A percentile compares a stretch with the other conserved stretches of the same genome.
These are phyloP conservation scores for Conger conger DNA, from an alignment of 2,113 vertebrate species.

Conservation along the genomic window DNA sequence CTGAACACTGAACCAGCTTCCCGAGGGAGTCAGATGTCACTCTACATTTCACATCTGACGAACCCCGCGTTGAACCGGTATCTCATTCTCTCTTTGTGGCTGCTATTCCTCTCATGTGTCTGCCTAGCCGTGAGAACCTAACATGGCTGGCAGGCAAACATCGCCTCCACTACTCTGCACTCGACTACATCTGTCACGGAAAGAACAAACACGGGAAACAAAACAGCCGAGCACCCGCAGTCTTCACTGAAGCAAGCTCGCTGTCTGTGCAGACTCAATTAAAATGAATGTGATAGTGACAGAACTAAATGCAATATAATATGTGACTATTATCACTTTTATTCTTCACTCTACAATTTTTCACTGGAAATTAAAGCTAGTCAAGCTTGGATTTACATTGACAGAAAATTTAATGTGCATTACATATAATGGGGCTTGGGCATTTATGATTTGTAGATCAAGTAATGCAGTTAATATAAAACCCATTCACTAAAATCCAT, in stretches of 20 bases:
- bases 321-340: background rate
- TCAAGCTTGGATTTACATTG: background rate
- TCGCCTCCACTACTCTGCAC: background rate
- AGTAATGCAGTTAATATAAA: background rate
- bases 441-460: background rate
- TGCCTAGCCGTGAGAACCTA: background rate
- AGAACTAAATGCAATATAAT: background rate
- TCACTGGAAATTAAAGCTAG: background rate
- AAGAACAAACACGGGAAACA: background rate
- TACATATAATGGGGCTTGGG: background rate
- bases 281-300: background rate
- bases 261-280: background rate
- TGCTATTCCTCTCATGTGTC: background rate
- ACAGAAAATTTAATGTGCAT: background rate
- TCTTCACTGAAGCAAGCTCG: background rate
- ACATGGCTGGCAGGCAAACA: background rate
- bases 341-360: background rate
- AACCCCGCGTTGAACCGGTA: background rate
- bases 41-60: conserved; percentile 17
- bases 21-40: background rate
- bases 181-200: background rate
- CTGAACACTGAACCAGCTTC: conserved; percentile 14
- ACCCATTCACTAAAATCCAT: background rate
- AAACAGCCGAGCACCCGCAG: background rate
- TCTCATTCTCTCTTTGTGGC: background rate